These are phyloP conservation scores for Eufriesea mexicana DNA, from an alignment of 1,140 invertebrate genomes.

Conservation along the genomic window DNA sequence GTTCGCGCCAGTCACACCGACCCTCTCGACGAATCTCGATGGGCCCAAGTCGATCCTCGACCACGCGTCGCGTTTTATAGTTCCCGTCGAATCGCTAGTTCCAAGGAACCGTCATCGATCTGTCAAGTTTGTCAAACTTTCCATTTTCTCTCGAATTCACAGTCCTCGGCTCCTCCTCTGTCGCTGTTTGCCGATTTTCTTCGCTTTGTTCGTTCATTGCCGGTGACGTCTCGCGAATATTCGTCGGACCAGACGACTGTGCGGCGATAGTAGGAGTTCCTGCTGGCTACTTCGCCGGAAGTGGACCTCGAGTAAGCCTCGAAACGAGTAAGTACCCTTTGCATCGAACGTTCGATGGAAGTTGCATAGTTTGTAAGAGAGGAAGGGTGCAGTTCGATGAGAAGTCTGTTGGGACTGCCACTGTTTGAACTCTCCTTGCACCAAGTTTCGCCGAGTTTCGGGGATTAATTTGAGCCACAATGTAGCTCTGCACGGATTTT, in stretches of 20 bases:
- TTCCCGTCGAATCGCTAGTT: no score
- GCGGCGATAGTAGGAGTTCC: not conserved
- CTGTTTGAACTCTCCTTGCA: no score
- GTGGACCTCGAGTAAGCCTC: not conserved
- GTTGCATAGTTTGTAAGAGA: no score
- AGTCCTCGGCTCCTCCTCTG: no score
- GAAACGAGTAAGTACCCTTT: not conserved
- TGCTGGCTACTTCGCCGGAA: not conserved
- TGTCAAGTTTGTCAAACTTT: not conserved
- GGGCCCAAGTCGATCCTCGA: conserved; percentile 1
- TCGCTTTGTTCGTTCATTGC: no score
- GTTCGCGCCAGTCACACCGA: conserved; percentile 51
- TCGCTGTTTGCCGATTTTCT: not conserved
- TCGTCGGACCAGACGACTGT: not conserved
- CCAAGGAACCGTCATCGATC: no score
- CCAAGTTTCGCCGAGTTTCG: not conserved
- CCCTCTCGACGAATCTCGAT: conserved; percentile 47
- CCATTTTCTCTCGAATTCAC: not conserved
- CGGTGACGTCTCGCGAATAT: no score
- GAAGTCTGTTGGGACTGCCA: no score
- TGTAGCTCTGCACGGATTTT: no score
- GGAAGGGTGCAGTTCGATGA: not conserved
- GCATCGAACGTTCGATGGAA: not conserved
- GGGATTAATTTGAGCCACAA: no score
- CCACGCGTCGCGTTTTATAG: conserved; percentile 9